phyloP scores from a whole-genome alignment of 2,113 vertebrate genomes.

The Orycteropus afer region DNA sequence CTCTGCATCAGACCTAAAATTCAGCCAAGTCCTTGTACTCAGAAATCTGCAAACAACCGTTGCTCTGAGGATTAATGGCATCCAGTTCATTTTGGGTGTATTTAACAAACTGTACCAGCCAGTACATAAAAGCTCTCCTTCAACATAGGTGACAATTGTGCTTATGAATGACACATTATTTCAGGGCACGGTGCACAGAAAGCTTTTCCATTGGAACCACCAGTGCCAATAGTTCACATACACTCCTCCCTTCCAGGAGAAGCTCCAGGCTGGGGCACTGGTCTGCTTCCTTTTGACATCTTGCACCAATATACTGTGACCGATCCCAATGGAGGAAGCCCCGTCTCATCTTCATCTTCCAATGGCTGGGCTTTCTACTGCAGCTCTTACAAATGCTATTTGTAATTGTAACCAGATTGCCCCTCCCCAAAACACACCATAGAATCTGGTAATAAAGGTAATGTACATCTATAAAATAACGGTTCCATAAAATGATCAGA shows the following conservation, averaged over 20 bases:
- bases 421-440: not conserved
- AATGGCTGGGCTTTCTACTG: slow-evolving; percentile 55
- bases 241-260: not conserved
- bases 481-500: slow-evolving; percentile 75
- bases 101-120: not conserved
- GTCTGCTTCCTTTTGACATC: not conserved
- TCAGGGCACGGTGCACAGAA: not conserved
- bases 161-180: not conserved
- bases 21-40: not conserved
- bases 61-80: not conserved
- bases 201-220: slow-evolving; percentile 39
- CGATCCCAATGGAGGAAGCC: slow-evolving; percentile 18
- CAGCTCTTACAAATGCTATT: slow-evolving; percentile 57
- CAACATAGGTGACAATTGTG: not conserved
- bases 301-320: slow-evolving; percentile 40
- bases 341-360: slow-evolving; percentile 70
- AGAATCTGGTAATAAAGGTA: slow-evolving; percentile 77
- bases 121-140: slow-evolving; percentile 25
- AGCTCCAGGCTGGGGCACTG: not conserved
- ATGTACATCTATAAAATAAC: slow-evolving; percentile 78
- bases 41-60: not conserved
- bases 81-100: slow-evolving; percentile 6
- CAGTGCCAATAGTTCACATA: not conserved
- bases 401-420: slow-evolving; percentile 74
- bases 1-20: not conserved